Evolutionary conservation across 2,888 invertebrate genomes (phyloP).

Genomic region (Leptinotarsa peninsularis): DNA sequence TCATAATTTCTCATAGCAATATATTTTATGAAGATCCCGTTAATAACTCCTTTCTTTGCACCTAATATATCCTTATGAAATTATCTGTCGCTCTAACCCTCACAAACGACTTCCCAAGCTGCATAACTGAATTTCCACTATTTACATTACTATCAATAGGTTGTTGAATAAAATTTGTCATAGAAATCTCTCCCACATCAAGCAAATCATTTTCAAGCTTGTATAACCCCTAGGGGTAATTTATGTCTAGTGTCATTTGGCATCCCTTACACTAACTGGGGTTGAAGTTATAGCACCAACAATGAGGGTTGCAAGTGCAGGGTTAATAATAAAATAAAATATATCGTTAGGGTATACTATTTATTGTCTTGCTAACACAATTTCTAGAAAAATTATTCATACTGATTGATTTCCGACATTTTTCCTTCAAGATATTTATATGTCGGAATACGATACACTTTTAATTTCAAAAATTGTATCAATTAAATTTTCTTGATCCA

Average conservation of each 20-base stretch:
- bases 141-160: slow-evolving; percentile 49
- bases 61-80: slow-evolving; percentile 43
- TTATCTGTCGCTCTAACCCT: slow-evolving; percentile 31
- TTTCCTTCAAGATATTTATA: too few relatives aligned
- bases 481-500: too few relatives aligned
- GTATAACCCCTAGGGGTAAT: slow-evolving; percentile 57
- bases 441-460: too few relatives aligned
- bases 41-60: slow-evolving; percentile 29
- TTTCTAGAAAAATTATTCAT: slow-evolving; percentile 21
- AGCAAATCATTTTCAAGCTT: slow-evolving; percentile 60
- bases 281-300: slow-evolving; percentile 55
- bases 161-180: slow-evolving; percentile 60
- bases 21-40: slow-evolving; percentile 34
- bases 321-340: slow-evolving; percentile 47
- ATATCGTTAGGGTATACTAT: slow-evolving; percentile 22
- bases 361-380: neutral
- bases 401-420: too few relatives aligned
- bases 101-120: slow-evolving; percentile 22
- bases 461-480: too few relatives aligned
- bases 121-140: slow-evolving; percentile 46
- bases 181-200: slow-evolving; percentile 55
- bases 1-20: neutral
- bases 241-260: slow-evolving; percentile 56
- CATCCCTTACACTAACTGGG: slow-evolving; percentile 54
- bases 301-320: slow-evolving; percentile 47